Base-by-base conservation (phyloP, 2,888 invertebrate genomes). In the Drosophila barbarae region DNA sequence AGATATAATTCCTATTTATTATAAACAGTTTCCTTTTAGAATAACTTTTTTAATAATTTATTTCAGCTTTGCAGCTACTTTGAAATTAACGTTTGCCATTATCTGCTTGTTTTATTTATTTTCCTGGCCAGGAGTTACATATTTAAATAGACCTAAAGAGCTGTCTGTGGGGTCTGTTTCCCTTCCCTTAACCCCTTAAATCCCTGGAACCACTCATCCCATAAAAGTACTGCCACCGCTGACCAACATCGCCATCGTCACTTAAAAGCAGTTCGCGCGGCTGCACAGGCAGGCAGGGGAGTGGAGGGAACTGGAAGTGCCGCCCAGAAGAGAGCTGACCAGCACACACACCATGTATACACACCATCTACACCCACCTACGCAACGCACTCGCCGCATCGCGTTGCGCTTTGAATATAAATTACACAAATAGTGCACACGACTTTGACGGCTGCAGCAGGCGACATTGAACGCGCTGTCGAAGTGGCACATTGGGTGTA, bases 331-430 rank as follows among this genome's bases (percentile, higher is more conserved):
- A 61, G 30, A 42, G 30, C 53, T 60, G 26, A 21, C 30, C 67
- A 47, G 73, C n/a, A 58, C 65, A 49, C 15, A 26, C 42, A 42
- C 36, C 49, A 26, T 0, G 23, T 10, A 44, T 30, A 44, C 32
- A 64, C 63, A 46, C 57, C 35, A 32, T 39, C 28, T 56, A 42
- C 47, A 34, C 44, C 8, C 32, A 32, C 49, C 26, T 15, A 38
- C 54, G 58, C 30, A 36, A 36, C 53, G 42, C 51, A 68, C 60
- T 56, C 47, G 38, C 38, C 44, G 60, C 63, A 50, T 65, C 71
- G 70, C 71, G 56, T 47, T 69, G 71, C 82, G 73, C 79, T 85
- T 82, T 82, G 82, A 84, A 82, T 82, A 81, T 84, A 75, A 82
- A 82, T 81, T 85, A 76, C 79, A 82, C 73, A 73, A 74, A 60